Conservation (phyloP, 2,797 vertebrate genomes). For the Ciconia nigra region DNA sequence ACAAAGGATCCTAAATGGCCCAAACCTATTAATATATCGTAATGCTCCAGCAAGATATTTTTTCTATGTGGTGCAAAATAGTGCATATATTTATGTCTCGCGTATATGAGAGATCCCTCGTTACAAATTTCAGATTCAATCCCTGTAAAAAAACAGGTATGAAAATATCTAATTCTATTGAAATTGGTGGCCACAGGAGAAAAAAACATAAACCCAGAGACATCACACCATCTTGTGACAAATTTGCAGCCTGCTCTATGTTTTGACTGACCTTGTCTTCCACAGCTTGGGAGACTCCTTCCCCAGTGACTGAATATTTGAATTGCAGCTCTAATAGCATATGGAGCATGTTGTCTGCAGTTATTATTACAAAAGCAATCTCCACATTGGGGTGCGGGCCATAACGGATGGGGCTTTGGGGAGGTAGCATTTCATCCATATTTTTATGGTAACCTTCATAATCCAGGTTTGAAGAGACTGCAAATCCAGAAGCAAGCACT, state of each 20-base stretch:
- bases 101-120: background rate
- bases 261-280: conserved; percentile 55
- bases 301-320: conserved; percentile 74
- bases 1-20: background rate
- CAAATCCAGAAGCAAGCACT: conserved; percentile 75
- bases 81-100: background rate
- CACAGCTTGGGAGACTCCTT: conserved; percentile 76
- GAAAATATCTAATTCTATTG: background rate
- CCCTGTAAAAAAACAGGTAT: background rate
- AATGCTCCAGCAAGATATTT: background rate
- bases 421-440: conserved; percentile 79
- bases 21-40: background rate
- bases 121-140: conserved; percentile 40
- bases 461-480: conserved; percentile 79
- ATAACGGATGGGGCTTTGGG: conserved; percentile 78
- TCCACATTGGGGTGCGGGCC: conserved; percentile 80
- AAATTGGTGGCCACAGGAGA: background rate
- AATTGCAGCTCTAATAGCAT: conserved; percentile 85
- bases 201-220: background rate
- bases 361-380: conserved; percentile 81
- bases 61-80: background rate
- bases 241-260: background rate
- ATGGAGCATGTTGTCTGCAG: conserved; percentile 80
- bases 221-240: conserved; percentile 17
- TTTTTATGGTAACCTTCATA: conserved; percentile 82